phyloP scores from a whole-genome alignment of 2,113 vertebrate genomes.

The Chamaetylas fuelleborni region DNA sequence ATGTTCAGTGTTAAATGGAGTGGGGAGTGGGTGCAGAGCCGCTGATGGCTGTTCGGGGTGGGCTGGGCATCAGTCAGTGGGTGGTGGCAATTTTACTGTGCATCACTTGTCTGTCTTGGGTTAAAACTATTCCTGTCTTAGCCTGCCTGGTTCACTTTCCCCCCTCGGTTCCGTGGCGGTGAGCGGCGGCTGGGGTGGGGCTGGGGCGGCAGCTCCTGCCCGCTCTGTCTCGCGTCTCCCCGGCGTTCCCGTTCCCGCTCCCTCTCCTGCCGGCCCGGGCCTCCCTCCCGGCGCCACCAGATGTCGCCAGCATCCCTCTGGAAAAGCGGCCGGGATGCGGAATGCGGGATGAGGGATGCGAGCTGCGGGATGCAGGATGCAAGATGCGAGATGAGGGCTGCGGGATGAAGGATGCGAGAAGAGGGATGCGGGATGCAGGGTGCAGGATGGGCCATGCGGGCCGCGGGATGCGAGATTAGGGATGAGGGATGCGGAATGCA shows the following conservation, averaged over 20 bases:
- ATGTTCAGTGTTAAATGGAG: neutral
- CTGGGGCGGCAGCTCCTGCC: neutral
- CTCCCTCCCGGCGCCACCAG: conserved; percentile 65
- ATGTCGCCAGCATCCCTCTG: conserved; percentile 71
- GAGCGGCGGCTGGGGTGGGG: neutral
- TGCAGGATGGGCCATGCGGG: too few species aligned
- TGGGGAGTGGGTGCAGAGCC: fast-evolving
- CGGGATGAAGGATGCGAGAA: fast-evolving
- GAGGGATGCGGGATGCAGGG: neutral
- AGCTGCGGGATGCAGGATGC: fast-evolving
- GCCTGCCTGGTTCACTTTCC: neutral
- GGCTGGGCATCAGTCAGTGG: neutral
- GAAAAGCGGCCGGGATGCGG: neutral
- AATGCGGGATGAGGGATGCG: too few species aligned
- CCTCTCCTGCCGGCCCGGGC: neutral
- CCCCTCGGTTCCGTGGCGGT: too few species aligned
- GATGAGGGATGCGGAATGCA: too few species aligned
- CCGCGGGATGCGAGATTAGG: too few species aligned
- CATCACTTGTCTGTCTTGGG: neutral
- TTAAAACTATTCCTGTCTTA: too few species aligned
- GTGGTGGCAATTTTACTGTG: neutral
- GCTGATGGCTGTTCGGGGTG: neutral
- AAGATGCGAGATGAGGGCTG: too few species aligned
- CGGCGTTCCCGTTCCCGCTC: fast-evolving
- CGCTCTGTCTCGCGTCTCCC: too few species aligned